Percentiles rank a stretch among this genome's conserved stretches.
Evolutionary conservation across 2,113 vertebrate species (phyloP).

Genomic region (Silurus asotus): DNA sequence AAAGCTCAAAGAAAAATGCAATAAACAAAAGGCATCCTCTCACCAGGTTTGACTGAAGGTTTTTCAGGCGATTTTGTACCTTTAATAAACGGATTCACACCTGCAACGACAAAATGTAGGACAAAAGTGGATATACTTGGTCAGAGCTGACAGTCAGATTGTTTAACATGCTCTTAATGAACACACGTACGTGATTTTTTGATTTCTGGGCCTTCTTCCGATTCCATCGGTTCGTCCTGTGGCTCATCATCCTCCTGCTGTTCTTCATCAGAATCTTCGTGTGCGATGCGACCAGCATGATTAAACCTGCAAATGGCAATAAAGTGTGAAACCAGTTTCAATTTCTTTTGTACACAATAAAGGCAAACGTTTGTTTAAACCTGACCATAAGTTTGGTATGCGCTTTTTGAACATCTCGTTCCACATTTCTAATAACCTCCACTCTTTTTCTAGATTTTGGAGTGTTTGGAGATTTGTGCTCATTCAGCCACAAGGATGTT

Average conservation of each 20-base stretch:
- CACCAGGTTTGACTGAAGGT: conserved; percentile 72
- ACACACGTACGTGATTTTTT: conserved; percentile 68
- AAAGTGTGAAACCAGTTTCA: neutral
- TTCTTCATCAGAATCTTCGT: conserved; percentile 61
- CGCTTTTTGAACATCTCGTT: no score
- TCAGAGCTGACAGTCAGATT: neutral
- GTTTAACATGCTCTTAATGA: neutral
- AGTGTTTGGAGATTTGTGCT: no score
- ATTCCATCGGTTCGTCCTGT: conserved; percentile 64
- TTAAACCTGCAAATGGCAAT: conserved; percentile 59
- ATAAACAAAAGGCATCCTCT: conserved; percentile 53
- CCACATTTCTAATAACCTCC: no score
- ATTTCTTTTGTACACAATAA: neutral
- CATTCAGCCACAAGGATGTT: no score
- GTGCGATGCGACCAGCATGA: conserved; percentile 57
- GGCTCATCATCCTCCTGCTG: conserved; percentile 61
- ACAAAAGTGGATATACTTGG: neutral
- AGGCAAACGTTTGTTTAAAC: neutral
- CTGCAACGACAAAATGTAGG: conserved; percentile 61
- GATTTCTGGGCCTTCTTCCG: conserved; percentile 64
- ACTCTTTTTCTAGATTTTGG: no score
- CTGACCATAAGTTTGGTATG: no score
- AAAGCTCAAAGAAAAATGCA: no score
- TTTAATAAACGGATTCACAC: conserved; percentile 76
- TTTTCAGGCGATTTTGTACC: conserved; percentile 64